Base-by-base conservation (phyloP, 2,888 invertebrate species). In the Drosophila mulleri region DNA sequence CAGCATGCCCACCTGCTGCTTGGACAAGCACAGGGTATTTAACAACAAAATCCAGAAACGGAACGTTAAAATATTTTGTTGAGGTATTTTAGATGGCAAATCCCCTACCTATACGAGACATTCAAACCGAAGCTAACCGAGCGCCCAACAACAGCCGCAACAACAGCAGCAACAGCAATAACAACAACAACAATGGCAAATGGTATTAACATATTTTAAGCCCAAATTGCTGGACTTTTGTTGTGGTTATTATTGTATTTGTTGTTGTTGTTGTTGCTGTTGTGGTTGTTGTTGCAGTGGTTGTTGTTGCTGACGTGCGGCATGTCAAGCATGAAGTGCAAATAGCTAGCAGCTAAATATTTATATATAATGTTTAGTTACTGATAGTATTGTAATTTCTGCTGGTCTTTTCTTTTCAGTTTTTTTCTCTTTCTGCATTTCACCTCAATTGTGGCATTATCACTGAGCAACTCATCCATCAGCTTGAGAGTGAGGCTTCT, bases 241-340 rank as follows among this genome's bases (percentile, higher is more conserved):
- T 78, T 79, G 80, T 72, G 72, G 75, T 67, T 74, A 66, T 72
- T 75, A 78, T 65, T 64, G 59, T 57, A 52, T 50, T 64, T 39
- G 61, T 41, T 56, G 47, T 37, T 61, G 52, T 59, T 67, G 35
- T n/a, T n/a, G n/a, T n/a, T n/a, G n/a, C n/a, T n/a, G n/a, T 60
- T 39, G 61, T 41, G 44, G 47, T 37, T 61, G 52, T 56, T 68
- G 26, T 35, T 39, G 39, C 9, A 64, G 50, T 20, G 59, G 42
- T n/a, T 66, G 62, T 48, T 74, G 47, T 3, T 70, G 67, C 62
- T 78, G 73, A 57, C 66, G 53, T 77, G 69, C 66, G 80, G 80
- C 89, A 86, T 86, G 89, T 89, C 84, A 86, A 73, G 89, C 88
- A 86, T 86, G 87, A 87, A 84, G 86, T 86, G 89, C 88, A 86